Conservation (phyloP, 1,140 invertebrate species). For the Thalassaphorura encarpata region DNA sequence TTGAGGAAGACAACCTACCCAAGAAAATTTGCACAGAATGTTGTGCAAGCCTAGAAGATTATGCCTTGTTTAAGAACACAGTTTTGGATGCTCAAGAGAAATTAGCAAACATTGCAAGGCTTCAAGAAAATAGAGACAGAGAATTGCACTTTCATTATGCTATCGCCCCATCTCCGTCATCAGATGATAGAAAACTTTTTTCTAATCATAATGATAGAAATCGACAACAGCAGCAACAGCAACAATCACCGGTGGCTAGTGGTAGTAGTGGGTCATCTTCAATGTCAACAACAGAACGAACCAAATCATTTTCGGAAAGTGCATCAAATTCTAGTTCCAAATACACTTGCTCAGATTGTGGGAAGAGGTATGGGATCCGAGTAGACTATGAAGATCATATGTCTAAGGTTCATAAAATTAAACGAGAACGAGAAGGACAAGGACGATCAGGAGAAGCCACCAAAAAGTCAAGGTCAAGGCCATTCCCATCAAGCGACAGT, state of each 20-base stretch:
- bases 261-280: no score
- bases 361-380: slow-evolving; percentile 12
- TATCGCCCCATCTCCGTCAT: no score
- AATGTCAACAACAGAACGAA: no score
- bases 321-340: no score
- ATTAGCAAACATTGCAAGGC: slow-evolving; percentile 24
- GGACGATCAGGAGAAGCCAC: not conserved
- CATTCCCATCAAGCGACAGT: no score
- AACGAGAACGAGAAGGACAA: not conserved
- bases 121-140: no score
- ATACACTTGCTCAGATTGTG: slow-evolving; percentile 16
- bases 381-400: slow-evolving; percentile 2
- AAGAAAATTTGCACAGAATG: slow-evolving; percentile 31
- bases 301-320: no score
- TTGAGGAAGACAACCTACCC: slow-evolving; percentile 30
- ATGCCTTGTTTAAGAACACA: slow-evolving; percentile 24
- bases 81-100: slow-evolving; percentile 30
- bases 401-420: not conserved
- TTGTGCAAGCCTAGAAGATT: slow-evolving; percentile 29
- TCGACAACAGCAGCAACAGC: not conserved
- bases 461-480: no score
- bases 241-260: not conserved
- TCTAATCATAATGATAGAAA: no score
- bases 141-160: no score
- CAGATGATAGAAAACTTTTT: no score